Percentiles rank a stretch among this genome's conserved stretches.
Evolutionary conservation across 2,888 invertebrate genomes (phyloP).

Genomic region (Neoitamus cyanurus): DNA sequence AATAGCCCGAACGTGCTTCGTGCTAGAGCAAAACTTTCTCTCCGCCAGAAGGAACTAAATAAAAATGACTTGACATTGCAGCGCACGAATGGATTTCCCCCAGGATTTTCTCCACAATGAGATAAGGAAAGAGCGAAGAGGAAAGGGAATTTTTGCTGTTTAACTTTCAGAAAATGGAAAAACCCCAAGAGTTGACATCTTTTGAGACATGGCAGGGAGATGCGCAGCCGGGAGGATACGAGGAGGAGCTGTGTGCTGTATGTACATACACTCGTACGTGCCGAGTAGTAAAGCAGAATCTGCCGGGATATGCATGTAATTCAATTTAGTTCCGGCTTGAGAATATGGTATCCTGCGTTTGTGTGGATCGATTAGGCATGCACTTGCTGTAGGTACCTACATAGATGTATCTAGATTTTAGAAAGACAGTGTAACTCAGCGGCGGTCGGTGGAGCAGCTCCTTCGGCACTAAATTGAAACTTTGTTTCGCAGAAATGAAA

Average conservation of each 20-base stretch:
- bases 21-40: not conserved
- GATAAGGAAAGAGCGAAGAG: not conserved
- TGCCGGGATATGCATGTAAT: not conserved
- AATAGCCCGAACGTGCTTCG: conserved; percentile 27
- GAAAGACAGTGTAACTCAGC: not conserved
- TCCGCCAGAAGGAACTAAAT: not conserved
- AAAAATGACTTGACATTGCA: conserved; percentile 20
- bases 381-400: not conserved
- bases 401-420: not conserved
- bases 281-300: not conserved
- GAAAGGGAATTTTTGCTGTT: not conserved
- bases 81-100: not conserved
- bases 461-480: not conserved
- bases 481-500: not conserved
- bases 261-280: not conserved
- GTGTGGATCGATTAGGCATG: not conserved
- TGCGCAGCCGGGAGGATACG: not conserved
- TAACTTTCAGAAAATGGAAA: not conserved
- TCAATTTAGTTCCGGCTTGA: not conserved
- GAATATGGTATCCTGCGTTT: not conserved
- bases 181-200: conserved; percentile 1
- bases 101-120: not conserved
- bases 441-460: too few relatives aligned
- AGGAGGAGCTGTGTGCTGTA: not conserved
- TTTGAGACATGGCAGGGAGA: not conserved